Evolutionary conservation across 2,888 invertebrate genomes (phyloP).

Genomic region (Hirtodrosophila histrioides): DNA sequence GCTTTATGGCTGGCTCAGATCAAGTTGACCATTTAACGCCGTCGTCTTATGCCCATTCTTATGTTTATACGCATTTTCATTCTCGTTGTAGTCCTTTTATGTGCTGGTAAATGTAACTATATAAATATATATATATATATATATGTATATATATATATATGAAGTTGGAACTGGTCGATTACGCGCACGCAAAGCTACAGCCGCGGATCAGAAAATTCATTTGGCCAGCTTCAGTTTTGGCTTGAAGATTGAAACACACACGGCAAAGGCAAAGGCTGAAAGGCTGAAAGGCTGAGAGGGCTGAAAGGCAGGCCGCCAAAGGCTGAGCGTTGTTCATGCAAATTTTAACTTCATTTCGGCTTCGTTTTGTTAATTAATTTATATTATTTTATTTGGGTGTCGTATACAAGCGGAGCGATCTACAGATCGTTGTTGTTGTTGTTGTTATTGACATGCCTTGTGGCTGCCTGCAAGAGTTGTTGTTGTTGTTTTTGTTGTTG

Average conservation of each 20-base stretch:
- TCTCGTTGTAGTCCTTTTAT: conserved; percentile 55
- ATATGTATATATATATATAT: conserved; percentile 17
- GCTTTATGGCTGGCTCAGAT: conserved; percentile 69
- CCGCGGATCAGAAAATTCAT: conserved; percentile 28
- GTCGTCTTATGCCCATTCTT: conserved; percentile 10
- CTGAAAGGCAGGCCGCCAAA: conserved; percentile 63
- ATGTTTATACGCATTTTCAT: conserved; percentile 6
- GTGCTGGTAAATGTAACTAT: conserved; percentile 28
- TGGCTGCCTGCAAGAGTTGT: conserved; percentile 36
- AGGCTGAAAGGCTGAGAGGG: conserved; percentile 66
- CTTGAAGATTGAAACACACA: not conserved
- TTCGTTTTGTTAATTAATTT: conserved; percentile 83
- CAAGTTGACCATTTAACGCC: conserved; percentile 72
- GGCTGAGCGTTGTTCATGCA: conserved; percentile 75
- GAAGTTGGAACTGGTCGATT: conserved; percentile 57
- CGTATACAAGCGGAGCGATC: conserved; percentile 58
- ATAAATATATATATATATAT: conserved; percentile 22
- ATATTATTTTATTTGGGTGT: conserved; percentile 83
- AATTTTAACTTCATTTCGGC: conserved; percentile 79
- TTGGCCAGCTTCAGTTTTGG: conserved; percentile 10
- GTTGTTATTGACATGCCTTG: conserved; percentile 54
- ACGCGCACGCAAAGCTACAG: conserved; percentile 74
- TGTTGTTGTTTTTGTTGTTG: conserved; percentile 8
- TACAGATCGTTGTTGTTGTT: conserved; percentile 31
- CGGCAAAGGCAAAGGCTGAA: conserved; percentile 17